Conservation (phyloP, 2,888 invertebrate species). For the Nasonovia ribisnigri region DNA sequence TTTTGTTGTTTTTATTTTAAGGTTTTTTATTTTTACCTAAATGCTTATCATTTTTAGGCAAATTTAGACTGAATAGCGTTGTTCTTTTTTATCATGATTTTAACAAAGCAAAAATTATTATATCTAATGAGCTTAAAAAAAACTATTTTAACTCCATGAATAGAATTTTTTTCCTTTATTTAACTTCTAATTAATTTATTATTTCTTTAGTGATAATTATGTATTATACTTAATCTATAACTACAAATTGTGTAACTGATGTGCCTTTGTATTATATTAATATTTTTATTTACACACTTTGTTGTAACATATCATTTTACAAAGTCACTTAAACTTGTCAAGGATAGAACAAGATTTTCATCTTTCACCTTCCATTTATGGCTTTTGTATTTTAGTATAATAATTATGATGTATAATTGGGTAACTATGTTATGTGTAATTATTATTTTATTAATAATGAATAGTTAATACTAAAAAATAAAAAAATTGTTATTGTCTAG, state of each 20-base stretch:
- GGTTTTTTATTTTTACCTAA: constrained; percentile 21
- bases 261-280: constrained; percentile 61
- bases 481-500: constrained; percentile 57
- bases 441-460: constrained; percentile 40
- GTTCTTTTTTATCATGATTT: constrained; percentile 25
- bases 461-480: constrained; percentile 38
- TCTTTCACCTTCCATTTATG: constrained; percentile 37
- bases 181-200: constrained; percentile 43
- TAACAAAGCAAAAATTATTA: background rate
- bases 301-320: constrained; percentile 55
- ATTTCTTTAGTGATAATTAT: constrained; percentile 34
- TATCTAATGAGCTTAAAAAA: constrained; percentile 23
- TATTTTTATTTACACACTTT: constrained; percentile 56
- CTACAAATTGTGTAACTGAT: constrained; percentile 60
- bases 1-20: constrained; percentile 41
- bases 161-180: background rate
- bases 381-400: constrained; percentile 57
- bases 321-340: constrained; percentile 35
- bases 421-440: constrained; percentile 55
- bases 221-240: constrained; percentile 53
- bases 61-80: constrained; percentile 62
- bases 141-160: constrained; percentile 29
- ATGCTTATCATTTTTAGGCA: constrained; percentile 39
- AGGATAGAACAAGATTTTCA: constrained; percentile 20
- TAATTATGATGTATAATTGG: constrained; percentile 45